Evolutionary conservation across 2,888 invertebrate genomes (phyloP), one percentile per base, ranked within the genome.

Genomic region (Erynnis tages): DNA sequence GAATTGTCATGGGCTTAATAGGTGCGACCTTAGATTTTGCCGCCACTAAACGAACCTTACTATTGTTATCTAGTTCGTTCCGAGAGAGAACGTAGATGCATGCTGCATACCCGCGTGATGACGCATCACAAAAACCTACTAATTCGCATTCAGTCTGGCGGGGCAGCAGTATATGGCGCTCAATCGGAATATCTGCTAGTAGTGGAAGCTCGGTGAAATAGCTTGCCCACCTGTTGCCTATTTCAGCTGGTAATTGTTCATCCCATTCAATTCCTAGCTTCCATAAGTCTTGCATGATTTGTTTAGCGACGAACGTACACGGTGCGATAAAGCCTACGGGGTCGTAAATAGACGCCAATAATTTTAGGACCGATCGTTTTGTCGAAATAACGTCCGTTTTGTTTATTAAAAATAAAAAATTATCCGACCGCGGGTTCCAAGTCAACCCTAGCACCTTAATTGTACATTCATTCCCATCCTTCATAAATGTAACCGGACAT

Each of bases 201-300:
- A 13, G n/a, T 11, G 45, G 34, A 2, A 45, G 23, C 2, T 45
- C 34, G 7, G 8, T n/a, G 3, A 52, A 19, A 32, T 29, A 44
- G 11, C 35, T 29, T n/a, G 11, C n/a, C 52, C 52, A 52, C 10
- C 40, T 35, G 2, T 52, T 44, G 13, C 13, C 19, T 8, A 43
- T 8, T 3, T 17, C 7, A 6, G 45, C 7, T 2, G 45, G 45
- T 2, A 34, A 17, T 14, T 32, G 14, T 17, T 46, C 50, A 29
- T 55, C 54, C 54, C 54, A 55, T n/a, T 35, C 46, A 8, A 55
- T n/a, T 4, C 47, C 43, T 7, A 55, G 23, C 34, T 55, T 55
- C 50, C 50, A 52, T 3, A 49, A 5, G 49, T 55, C 54, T 30
- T 55, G 54, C 35, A 55, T 34, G 4, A 55, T 46, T 7, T 44